Percentiles rank a stretch among this genome's conserved stretches.
phyloP scores from a whole-genome alignment of 2,888 invertebrate genomes.

The Lepidonotus clava region DNA sequence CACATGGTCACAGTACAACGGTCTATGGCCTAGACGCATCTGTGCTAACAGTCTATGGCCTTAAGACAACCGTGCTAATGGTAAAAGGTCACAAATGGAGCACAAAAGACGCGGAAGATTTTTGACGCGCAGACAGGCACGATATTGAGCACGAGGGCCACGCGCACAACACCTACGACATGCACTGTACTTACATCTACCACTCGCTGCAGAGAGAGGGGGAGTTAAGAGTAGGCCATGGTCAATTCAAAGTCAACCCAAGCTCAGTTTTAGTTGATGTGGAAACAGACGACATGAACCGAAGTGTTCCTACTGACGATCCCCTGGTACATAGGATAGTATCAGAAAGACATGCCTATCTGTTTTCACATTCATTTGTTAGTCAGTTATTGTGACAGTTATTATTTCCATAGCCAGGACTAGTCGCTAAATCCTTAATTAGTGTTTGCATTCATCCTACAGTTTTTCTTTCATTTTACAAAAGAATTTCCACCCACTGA shows the following conservation, averaged over 20 bases:
- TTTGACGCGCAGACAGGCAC: neutral
- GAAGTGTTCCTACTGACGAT: too few relatives aligned
- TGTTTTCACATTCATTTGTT: too few relatives aligned
- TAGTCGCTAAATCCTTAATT: too few relatives aligned
- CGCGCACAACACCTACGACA: neutral
- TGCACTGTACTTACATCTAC: slow-evolving; percentile 61
- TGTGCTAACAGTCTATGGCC: too few relatives aligned
- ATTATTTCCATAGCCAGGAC: too few relatives aligned
- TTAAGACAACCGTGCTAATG: too few relatives aligned
- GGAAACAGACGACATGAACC: neutral
- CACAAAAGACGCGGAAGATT: neutral
- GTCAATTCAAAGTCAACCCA: slow-evolving; percentile 33
- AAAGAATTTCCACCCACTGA: too few relatives aligned
- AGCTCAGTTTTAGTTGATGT: neutral
- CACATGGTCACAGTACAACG: neutral
- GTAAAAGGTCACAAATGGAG: too few relatives aligned
- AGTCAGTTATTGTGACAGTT: too few relatives aligned
- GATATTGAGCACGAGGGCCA: neutral
- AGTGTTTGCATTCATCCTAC: too few relatives aligned
- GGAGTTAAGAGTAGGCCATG: slow-evolving; percentile 37
- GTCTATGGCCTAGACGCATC: too few relatives aligned
- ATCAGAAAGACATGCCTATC: neutral
- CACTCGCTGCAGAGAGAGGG: slow-evolving; percentile 59
- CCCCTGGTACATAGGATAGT: neutral
- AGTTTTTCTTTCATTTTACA: too few relatives aligned